Percentiles rank a stretch among this genome's conserved stretches.
Conservation (phyloP, 2,113 vertebrate species). For the Chascanopsetta lugubris region DNA sequence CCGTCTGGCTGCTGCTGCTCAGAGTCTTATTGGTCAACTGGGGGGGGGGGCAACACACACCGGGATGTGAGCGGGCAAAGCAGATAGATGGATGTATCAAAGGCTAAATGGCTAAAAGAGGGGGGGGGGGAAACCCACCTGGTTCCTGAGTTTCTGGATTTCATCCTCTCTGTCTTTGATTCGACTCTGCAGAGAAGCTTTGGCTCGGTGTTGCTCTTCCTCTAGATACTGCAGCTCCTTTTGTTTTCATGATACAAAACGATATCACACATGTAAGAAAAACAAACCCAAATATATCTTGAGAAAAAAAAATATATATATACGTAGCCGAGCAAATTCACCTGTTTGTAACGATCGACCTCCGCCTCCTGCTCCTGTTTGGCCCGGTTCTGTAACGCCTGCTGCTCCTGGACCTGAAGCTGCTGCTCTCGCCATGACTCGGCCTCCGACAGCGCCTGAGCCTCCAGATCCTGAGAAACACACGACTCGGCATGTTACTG, state of each 20-base stretch:
- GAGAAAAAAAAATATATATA: background rate
- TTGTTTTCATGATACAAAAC: no score
- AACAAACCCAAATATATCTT: background rate
- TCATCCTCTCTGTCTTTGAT: constrained; percentile 97
- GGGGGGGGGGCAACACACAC: background rate
- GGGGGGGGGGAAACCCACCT: constrained; percentile 79
- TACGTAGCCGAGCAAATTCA: constrained; percentile 35
- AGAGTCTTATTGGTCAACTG: constrained; percentile 96
- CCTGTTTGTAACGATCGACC: constrained; percentile 93
- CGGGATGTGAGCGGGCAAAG: background rate
- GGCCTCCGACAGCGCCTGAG: constrained; percentile 88
- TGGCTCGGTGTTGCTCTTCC: constrained; percentile 91
- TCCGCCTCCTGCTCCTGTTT: constrained; percentile 92
- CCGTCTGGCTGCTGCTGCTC: constrained; percentile 90
- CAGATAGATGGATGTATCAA: background rate
- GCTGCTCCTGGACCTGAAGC: constrained; percentile 88
- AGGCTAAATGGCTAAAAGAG: no score
- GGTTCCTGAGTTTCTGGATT: constrained; percentile 98
- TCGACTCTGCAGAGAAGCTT: constrained; percentile 90
- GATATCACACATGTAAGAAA: constrained; percentile 3
- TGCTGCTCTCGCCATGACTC: constrained; percentile 90
- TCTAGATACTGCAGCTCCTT: constrained; percentile 93
- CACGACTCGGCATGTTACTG: background rate
- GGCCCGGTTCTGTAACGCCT: constrained; percentile 79
- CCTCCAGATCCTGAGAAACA: constrained; percentile 87